phyloP scores from a whole-genome alignment of 2,113 vertebrate species.

The Shinisaurus crocodilurus region DNA sequence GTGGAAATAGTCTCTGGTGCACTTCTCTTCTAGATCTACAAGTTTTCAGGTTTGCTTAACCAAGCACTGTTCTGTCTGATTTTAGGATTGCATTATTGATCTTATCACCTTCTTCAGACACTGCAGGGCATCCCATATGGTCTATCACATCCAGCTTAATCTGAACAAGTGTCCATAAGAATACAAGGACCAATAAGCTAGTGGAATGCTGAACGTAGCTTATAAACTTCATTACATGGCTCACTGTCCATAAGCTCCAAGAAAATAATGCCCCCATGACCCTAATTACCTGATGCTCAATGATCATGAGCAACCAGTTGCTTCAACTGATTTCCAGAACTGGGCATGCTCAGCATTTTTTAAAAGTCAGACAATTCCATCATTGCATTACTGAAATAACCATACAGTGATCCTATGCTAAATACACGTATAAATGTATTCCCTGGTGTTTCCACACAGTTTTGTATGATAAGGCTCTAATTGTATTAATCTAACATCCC shows the following conservation, averaged over 20 bases:
- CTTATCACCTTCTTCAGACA: neutral
- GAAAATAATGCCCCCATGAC: neutral
- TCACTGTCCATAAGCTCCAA: neutral
- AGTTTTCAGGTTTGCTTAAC: too few relatives aligned
- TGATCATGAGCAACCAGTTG: too few relatives aligned
- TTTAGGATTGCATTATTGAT: neutral
- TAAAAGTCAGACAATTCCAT: neutral
- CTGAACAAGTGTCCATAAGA: neutral
- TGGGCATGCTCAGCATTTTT: neutral
- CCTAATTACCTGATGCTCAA: neutral
- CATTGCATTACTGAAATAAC: neutral
- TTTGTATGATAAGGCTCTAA: neutral
- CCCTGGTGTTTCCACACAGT: neutral
- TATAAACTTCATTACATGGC: neutral
- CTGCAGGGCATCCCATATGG: neutral
- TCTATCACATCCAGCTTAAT: neutral
- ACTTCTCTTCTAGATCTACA: too few relatives aligned
- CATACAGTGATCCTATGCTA: neutral
- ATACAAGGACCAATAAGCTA: neutral
- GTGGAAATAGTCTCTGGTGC: too few relatives aligned
- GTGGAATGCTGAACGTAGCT: neutral
- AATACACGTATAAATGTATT: neutral
- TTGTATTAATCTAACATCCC: accelerated
- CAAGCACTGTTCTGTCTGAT: neutral
- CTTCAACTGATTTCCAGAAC: neutral